Evolutionary conservation across 2,113 vertebrate species (phyloP), one percentile per base, ranked within the genome.

Genomic region (Dipodomys ordii): DNA sequence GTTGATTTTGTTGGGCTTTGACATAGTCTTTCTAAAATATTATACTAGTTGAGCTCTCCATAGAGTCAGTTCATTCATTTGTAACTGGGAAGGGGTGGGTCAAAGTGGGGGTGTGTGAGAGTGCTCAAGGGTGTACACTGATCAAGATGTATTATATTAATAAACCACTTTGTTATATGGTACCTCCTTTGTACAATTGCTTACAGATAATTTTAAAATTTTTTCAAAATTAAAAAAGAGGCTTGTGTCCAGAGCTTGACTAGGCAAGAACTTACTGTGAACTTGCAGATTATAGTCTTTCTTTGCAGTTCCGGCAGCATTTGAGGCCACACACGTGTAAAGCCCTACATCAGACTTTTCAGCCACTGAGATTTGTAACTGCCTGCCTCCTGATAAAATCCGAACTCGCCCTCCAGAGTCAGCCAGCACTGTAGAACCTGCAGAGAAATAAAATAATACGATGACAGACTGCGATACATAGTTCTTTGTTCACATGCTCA

Each of bases 241-340:
- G 53, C 53, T 2, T 49, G 25, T 28, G 18, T 11, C 28, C 27
- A 69, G 78, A 83, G 23, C 7, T 25, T 35, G n/a, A 46, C 8
- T 83, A 32, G 53, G 46, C 0, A 39, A 60, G 65, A 15, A 95
- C 97, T 91, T 98, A 99, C 99, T 98, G 23, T 99, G 99, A 74
- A 99, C 99, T 95, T 99, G 98, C 78, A 99, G 98, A 88, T 44
- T 98, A 97, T 99, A 99, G 88, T 99, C 98, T 77, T 99, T 99
- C 91, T 95, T 98, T 67, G 97, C 92, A 28, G 81, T 98, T 83
- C 99, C 99, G 19, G 99, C 99, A 30, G 97, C n/a, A 1, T 98
- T 99, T 5, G 99, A 98, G 57, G 99, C 99, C 64, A 97, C 88
- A 90, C 99, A 99, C 32, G 97, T 97, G 88, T 99, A 99, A 28